A percentile compares a stretch with the other conserved stretches of the same genome.
phyloP scores from a whole-genome alignment of 92 coral and sea anemone genomes.

The Parazoanthus darwini region DNA sequence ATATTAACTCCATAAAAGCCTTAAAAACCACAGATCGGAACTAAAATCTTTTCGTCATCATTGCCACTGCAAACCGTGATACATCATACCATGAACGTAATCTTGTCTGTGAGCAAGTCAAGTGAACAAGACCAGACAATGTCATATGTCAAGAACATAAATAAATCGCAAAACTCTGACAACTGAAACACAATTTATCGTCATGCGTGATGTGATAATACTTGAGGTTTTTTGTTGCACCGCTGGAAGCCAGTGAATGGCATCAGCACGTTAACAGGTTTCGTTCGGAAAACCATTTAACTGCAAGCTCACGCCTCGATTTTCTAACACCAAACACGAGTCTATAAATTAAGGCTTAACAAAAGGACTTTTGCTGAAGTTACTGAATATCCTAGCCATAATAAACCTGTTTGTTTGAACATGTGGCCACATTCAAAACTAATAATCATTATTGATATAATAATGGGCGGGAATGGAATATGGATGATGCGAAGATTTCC shows the following conservation, averaged over 20 bases:
- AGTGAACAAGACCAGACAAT: neutral
- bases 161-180: neutral
- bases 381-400: neutral
- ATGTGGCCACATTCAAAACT: neutral
- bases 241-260: neutral
- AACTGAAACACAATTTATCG: neutral
- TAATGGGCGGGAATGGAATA: constrained; percentile 30
- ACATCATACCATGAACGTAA: too few relatives aligned
- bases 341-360: neutral
- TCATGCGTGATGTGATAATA: neutral
- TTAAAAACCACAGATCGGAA: too few relatives aligned
- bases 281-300: constrained; percentile 15
- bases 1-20: neutral
- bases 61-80: too few relatives aligned
- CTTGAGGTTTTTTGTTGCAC: neutral
- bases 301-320: constrained; percentile 11
- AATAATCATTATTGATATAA: neutral
- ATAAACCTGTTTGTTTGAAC: neutral
- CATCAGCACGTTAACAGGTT: neutral
- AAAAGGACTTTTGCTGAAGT: neutral
- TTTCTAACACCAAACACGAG: neutral
- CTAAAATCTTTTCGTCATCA: too few relatives aligned
- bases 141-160: neutral
- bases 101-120: neutral
- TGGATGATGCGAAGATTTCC: neutral